These are phyloP conservation scores for Enoplosus armatus DNA, from an alignment of 2,797 vertebrate genomes.

Conservation along the genomic window DNA sequence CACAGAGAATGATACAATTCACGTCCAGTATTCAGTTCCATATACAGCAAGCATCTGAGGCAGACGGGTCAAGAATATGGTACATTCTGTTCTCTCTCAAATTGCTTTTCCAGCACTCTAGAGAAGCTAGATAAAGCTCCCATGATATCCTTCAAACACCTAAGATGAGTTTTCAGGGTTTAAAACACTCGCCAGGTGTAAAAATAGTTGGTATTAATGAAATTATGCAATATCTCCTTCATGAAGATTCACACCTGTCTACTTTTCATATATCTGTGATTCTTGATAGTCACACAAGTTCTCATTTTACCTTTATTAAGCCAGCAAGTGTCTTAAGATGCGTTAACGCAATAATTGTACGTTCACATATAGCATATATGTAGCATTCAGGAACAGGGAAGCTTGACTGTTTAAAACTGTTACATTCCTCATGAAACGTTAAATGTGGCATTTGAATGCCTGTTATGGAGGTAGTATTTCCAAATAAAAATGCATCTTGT, in stretches of 20 bases:
- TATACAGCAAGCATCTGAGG: constrained; percentile 81
- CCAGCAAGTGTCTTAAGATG: neutral
- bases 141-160: constrained; percentile 57
- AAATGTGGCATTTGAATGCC: neutral
- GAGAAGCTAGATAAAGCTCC: constrained; percentile 60
- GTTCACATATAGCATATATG: neutral
- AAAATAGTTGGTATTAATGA: constrained; percentile 26
- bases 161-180: constrained; percentile 47
- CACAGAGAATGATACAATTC: constrained; percentile 84
- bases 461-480: neutral
- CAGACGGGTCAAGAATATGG: constrained; percentile 86
- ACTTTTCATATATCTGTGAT: constrained; percentile 9
- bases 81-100: constrained; percentile 84
- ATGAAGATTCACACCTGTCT: constrained; percentile 10
- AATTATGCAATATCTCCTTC: constrained; percentile 36
- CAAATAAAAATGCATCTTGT: neutral
- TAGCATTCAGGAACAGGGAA: neutral
- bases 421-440: neutral
- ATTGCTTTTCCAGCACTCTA: constrained; percentile 68
- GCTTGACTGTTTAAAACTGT: neutral
- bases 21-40: constrained; percentile 84
- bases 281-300: constrained; percentile 18
- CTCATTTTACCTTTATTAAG: constrained; percentile 11
- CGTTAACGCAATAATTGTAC: neutral
- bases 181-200: constrained; percentile 35